A percentile compares a stretch with the other conserved stretches of the same genome.
Evolutionary conservation across 2,888 invertebrate species (phyloP).

Genomic region (Unio delphinus): DNA sequence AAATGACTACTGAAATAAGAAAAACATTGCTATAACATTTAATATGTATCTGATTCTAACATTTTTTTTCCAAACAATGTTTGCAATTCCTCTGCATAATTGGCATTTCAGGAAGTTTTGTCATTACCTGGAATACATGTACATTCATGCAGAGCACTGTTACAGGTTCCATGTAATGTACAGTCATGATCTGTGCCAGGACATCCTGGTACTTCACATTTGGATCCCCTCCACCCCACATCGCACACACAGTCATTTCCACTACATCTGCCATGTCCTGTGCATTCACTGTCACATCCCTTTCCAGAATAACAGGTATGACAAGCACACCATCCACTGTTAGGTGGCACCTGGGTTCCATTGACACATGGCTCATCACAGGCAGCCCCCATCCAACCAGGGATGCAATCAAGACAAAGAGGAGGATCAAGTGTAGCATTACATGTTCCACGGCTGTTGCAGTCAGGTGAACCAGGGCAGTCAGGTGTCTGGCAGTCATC

Average conservation of each 20-base stretch:
- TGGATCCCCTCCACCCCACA: conserved; percentile 44
- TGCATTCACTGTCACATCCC: conserved; percentile 45
- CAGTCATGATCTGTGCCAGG: conserved; percentile 45
- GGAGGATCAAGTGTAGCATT: conserved; percentile 37
- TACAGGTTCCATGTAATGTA: conserved; percentile 43
- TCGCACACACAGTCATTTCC: conserved; percentile 41
- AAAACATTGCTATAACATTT: too few species aligned
- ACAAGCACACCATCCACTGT: conserved; percentile 46
- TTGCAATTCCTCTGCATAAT: too few species aligned
- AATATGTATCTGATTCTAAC: too few species aligned
- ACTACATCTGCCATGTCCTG: conserved; percentile 32
- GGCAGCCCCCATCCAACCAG: conserved; percentile 50
- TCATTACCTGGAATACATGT: conserved; percentile 51
- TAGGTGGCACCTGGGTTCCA: conserved; percentile 43
- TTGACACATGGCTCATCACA: conserved; percentile 48
- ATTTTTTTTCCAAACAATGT: too few species aligned
- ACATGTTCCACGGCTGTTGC: conserved; percentile 47
- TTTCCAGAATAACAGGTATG: conserved; percentile 44
- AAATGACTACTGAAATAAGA: too few species aligned
- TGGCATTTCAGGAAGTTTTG: too few species aligned
- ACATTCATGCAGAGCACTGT: conserved; percentile 41
- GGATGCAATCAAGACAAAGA: conserved; percentile 36
- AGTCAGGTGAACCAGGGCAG: conserved; percentile 57
- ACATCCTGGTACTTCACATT: conserved; percentile 49
- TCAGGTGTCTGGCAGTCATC: conserved; percentile 50